Evolutionary conservation across 2,113 vertebrate genomes (phyloP).

Genomic region (Centrocercus urophasianus): DNA sequence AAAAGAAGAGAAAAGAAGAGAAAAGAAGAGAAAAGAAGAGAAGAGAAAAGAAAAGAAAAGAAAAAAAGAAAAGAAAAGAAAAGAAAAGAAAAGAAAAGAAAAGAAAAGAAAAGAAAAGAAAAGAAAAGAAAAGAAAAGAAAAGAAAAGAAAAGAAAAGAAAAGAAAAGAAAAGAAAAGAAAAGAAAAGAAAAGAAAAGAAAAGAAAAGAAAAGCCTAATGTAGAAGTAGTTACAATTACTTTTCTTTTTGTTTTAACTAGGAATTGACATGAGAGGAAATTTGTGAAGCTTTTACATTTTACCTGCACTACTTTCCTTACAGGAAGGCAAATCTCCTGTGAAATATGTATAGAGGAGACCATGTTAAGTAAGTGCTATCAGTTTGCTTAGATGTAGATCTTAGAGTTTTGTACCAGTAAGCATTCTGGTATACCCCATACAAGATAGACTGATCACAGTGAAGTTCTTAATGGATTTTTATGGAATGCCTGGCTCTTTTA

Average conservation of each 20-base stretch:
- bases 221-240: not conserved
- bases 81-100: not conserved
- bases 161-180: not conserved
- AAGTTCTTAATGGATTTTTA: slow-evolving; percentile 22
- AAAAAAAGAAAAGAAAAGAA: not conserved
- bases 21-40: not conserved
- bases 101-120: not conserved
- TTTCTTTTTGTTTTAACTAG: not conserved
- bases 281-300: not conserved
- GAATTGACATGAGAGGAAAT: not conserved
- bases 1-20: no score
- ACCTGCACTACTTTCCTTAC: not conserved
- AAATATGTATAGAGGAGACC: not conserved
- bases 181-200: not conserved
- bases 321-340: not conserved
- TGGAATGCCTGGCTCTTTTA: not conserved
- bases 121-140: no score
- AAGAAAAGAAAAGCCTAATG: not conserved
- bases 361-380: not conserved
- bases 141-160: not conserved
- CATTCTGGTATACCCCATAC: not conserved
- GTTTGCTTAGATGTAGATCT: slow-evolving; percentile 15
- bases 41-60: no score
- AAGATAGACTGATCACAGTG: slow-evolving; percentile 2
- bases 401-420: not conserved